Evolutionary conservation across 2,888 invertebrate species (phyloP).

Genomic region (Nomada fucata): DNA sequence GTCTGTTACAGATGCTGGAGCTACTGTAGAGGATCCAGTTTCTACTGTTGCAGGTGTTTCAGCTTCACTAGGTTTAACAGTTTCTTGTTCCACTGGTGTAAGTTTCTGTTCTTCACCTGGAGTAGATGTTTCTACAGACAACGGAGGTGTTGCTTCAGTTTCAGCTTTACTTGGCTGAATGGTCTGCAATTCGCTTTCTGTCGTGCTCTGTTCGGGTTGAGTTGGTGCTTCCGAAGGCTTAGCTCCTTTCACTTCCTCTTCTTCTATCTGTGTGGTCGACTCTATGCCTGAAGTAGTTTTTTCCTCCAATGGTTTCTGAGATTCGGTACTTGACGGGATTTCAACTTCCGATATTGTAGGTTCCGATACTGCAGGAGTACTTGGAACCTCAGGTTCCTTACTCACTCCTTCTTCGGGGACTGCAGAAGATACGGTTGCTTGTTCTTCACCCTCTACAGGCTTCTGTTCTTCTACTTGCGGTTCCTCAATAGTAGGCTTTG

Average conservation of each 20-base stretch:
- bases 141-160: conserved; percentile 25
- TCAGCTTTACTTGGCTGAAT: conserved; percentile 50
- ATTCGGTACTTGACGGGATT: conserved; percentile 28
- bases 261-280: conserved; percentile 12
- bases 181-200: conserved; percentile 51
- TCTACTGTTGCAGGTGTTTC: conserved; percentile 41
- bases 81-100: conserved; percentile 32
- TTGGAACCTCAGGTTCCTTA: conserved; percentile 49
- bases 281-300: conserved; percentile 32
- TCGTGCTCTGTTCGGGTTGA: conserved; percentile 51
- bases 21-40: conserved; percentile 30
- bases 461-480: conserved; percentile 33
- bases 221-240: conserved; percentile 43
- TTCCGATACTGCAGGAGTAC: conserved; percentile 41
- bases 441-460: conserved; percentile 25
- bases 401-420: conserved; percentile 37
- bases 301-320: conserved; percentile 33
- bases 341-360: conserved; percentile 44
- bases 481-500: conserved; percentile 12
- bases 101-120: conserved; percentile 29
- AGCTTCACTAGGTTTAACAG: conserved; percentile 47
- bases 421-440: conserved; percentile 15
- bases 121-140: conserved; percentile 37
- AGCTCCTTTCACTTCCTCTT: conserved; percentile 8
- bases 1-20: conserved; percentile 28